Evolutionary conservation across 2,888 invertebrate species (phyloP), one percentile per base, ranked within the genome.

Genomic region (Nomada ruficornis): DNA sequence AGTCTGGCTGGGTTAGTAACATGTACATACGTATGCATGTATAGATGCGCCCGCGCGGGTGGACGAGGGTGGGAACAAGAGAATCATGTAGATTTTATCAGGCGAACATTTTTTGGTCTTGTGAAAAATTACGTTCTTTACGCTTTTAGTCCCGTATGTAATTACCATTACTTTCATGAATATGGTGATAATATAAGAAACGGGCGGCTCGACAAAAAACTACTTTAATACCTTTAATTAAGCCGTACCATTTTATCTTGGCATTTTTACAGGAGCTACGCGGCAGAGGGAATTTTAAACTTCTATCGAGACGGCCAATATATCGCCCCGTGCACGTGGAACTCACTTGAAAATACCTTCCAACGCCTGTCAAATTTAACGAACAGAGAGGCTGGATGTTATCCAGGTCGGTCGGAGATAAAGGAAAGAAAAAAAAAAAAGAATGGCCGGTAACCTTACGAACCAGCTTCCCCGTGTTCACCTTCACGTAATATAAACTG

Each of bases 211-310:
- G 67, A 82, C 62, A 84, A 85, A 87, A 83, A 87, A 73, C 87
- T 77, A 77, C 87, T 70, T 84, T 82, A 81, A 86, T 79, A 75
- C 77, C 77, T 88, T 87, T 87, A 87, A 87, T 87, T 88, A 87
- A 71, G 75, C 71, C 63, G 70, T 74, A 55, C 64, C 78, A 57
- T 82, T 82, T 77, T 84, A 79, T 60, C 76, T 18, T 62, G 76
- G 54, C 54, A 80, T 84, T 84, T 86, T 82, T 81, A 72, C 76
- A 71, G 69, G 59, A 59, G 50, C 59, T 60, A 60, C 62, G 80
- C 71, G 29, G 36, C 57, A 29, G 42, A 54, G 77, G 44, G 82
- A 84, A 86, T 87, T 87, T 87, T 78, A 73, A 80, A 80, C 73
- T 50, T 78, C 62, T 81, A 87, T 79, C 75, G 77, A 67, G 54